Conservation (phyloP, 2,797 vertebrate genomes). For the Phalloptychus januarius region DNA sequence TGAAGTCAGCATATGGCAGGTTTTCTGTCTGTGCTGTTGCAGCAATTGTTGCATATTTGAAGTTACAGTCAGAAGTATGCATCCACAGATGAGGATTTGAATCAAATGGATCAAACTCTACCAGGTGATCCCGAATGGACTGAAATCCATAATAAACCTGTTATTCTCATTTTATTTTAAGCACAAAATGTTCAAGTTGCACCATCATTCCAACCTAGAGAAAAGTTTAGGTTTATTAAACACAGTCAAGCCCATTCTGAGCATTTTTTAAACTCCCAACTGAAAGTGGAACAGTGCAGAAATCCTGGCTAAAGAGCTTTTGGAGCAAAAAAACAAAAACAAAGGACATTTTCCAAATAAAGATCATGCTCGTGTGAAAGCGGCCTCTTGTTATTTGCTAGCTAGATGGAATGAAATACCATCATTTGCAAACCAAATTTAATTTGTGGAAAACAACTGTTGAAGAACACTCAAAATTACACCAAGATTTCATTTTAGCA, state of each 20-base stretch:
- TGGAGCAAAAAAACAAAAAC: neutral
- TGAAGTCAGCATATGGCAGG: neutral
- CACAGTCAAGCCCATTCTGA: neutral
- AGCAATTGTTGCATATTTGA: neutral
- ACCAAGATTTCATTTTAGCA: neutral
- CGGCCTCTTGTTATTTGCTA: neutral
- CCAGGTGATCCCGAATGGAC: neutral
- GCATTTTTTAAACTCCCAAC: neutral
- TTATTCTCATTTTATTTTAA: neutral
- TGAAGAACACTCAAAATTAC: constrained; percentile 5
- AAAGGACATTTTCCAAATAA: neutral
- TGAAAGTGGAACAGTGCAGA: neutral
- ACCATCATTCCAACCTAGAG: neutral
- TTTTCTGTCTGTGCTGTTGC: neutral
- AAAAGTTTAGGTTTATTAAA: neutral
- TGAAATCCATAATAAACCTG: neutral
- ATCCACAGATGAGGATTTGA: neutral
- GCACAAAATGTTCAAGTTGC: neutral
- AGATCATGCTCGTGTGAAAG: neutral
- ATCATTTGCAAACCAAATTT: constrained; percentile 4
- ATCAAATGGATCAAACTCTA: too few relatives aligned
- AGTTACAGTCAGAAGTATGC: neutral
- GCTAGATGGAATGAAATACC: neutral
- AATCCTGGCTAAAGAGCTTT: neutral
- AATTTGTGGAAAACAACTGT: constrained; percentile 6